Percentiles rank a stretch among this genome's conserved stretches.
Conservation (phyloP, 2,888 invertebrate species). For the Dendrolimus houi region DNA sequence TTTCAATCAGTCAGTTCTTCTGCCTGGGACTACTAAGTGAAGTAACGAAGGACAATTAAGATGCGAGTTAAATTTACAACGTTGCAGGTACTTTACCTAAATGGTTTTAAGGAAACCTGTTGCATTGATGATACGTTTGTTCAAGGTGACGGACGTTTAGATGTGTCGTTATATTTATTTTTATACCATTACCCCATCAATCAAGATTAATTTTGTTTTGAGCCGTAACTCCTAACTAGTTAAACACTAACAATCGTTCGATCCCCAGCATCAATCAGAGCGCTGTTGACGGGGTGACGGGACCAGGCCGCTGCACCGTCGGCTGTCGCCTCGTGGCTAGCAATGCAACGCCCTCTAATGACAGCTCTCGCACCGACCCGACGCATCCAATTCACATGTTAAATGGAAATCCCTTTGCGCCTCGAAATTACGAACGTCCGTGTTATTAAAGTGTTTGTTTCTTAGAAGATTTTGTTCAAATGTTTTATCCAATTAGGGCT, state of each 20-base stretch:
- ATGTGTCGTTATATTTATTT: slow-evolving; percentile 54
- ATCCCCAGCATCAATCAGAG: slow-evolving; percentile 62
- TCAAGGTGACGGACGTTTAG: slow-evolving; percentile 40
- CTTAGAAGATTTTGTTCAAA: slow-evolving; percentile 62
- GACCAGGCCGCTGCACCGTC: slow-evolving; percentile 18
- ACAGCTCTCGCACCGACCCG: slow-evolving; percentile 54
- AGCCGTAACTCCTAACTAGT: slow-evolving; percentile 69
- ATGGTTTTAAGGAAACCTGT: too few relatives aligned
- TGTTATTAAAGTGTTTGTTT: slow-evolving; percentile 73
- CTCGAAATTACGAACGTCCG: slow-evolving; percentile 60
- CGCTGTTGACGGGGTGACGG: slow-evolving; percentile 35
- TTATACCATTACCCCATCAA: slow-evolving; percentile 75
- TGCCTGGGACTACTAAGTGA: too few relatives aligned
- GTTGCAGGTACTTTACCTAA: too few relatives aligned
- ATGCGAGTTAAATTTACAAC: too few relatives aligned
- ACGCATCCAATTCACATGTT: slow-evolving; percentile 74
- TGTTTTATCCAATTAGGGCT: slow-evolving; percentile 74
- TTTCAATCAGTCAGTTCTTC: too few relatives aligned
- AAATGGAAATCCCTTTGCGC: slow-evolving; percentile 71
- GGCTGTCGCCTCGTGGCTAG: slow-evolving; percentile 11
- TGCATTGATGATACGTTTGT: slow-evolving; percentile 10
- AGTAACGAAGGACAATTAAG: too few relatives aligned
- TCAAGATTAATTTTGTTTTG: slow-evolving; percentile 68
- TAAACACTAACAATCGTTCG: slow-evolving; percentile 67
- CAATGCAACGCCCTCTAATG: slow-evolving; percentile 43